Percentiles rank a stretch among this genome's conserved stretches.
Evolutionary conservation across 2,797 vertebrate species (phyloP).

Genomic region (Sphenopsis melanotis): DNA sequence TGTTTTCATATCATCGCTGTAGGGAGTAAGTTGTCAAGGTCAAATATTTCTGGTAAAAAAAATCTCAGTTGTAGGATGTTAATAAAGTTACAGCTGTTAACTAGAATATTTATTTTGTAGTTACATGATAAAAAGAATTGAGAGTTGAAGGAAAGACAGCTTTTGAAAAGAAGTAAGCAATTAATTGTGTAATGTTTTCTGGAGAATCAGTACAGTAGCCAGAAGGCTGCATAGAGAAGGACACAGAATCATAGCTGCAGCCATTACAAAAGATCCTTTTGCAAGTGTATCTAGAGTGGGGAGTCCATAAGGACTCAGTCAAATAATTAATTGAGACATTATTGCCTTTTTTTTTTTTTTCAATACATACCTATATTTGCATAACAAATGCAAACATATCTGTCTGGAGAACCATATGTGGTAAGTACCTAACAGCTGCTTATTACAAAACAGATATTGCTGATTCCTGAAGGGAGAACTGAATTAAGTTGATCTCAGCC

Average conservation of each 20-base stretch:
- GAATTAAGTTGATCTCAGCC: background rate
- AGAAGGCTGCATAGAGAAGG: background rate
- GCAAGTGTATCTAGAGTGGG: background rate
- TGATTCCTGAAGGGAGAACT: background rate
- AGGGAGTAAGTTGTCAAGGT: background rate
- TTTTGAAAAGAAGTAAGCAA: conserved; percentile 4
- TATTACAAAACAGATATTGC: background rate
- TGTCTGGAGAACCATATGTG: background rate
- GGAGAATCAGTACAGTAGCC: background rate
- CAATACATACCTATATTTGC: background rate
- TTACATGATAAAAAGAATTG: background rate
- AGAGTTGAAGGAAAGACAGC: background rate
- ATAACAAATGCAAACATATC: background rate
- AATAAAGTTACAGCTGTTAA: background rate
- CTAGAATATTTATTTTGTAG: background rate
- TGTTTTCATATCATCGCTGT: background rate
- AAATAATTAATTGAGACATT: background rate
- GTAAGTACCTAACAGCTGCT: background rate
- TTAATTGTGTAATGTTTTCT: background rate
- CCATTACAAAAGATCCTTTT: background rate
- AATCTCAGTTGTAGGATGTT: background rate
- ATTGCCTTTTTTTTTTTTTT: background rate
- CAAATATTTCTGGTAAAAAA: background rate
- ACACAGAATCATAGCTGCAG: background rate
- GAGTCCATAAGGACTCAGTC: background rate